Evolutionary conservation across 1,140 invertebrate genomes (phyloP), one percentile per base, ranked within the genome.

Genomic region (Trypoxylus dichotomus): DNA sequence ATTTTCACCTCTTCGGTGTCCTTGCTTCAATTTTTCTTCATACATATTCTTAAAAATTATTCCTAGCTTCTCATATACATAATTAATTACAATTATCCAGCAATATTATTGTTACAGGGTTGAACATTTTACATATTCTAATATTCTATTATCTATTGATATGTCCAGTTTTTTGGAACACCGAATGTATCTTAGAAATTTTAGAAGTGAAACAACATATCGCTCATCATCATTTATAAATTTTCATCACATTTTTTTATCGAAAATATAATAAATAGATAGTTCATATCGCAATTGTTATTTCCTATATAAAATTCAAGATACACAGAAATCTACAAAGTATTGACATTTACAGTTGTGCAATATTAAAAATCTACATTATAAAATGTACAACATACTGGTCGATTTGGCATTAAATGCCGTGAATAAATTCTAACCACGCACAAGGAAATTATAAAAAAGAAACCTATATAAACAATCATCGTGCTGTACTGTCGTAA

Each of bases 371-470:
- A 79, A 80, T 79, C 78, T 80, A 80, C 78, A 77, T 82, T 82
- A 83, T 79, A 83, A 83, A 83, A 82, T 83, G 79, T 83, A 83
- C 82, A 82, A 79, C 43, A 72, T 79, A 76, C 74, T 79, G 78
- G 78, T 79, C 78, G 78, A 42, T 78, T 68, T 60, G 73, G 37
- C 73, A 76, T 63, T 72, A 21, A 75, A 32, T 43, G 73, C 32
- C 24, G 73, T 58, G 43, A 47, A 76, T 8, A 37, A 21, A 60
- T 76, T 37, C 47, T 29, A 75, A 42, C 41, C 21, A 47, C 19
- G n/a, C 8, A 25, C 74, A 75, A 75, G n/a, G 43, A 47, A n/a
- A n/a, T n/a, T n/a, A n/a, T n/a, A n/a, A n/a, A n/a, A n/a, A n/a
- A n/a, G n/a, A n/a, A n/a, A n/a, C n/a, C n/a, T n/a, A 75, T 47